These are phyloP conservation scores for Valencia hispanica DNA, from an alignment of 2,797 vertebrate species.

Conservation along the genomic window DNA sequence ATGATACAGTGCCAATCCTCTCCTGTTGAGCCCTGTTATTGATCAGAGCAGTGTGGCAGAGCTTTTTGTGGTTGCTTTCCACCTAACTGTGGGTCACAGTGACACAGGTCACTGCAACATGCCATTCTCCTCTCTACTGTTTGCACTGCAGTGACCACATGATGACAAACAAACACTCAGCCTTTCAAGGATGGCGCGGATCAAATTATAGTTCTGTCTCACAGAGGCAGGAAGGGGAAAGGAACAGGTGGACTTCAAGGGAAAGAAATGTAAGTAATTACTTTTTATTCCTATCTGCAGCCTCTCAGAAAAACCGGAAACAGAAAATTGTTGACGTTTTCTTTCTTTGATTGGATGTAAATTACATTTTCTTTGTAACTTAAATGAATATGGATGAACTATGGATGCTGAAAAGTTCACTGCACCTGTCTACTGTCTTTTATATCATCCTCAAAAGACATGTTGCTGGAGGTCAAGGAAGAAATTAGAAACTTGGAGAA, in stretches of 20 bases:
- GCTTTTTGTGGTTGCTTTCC: background rate
- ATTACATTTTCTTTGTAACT: slow-evolving; percentile 41
- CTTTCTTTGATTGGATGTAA: slow-evolving; percentile 42
- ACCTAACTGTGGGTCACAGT: slow-evolving; percentile 37
- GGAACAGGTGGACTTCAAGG: slow-evolving; percentile 23
- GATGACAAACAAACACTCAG: slow-evolving; percentile 42
- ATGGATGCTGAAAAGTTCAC: background rate
- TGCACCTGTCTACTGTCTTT: background rate
- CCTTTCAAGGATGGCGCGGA: background rate
- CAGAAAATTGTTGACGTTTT: slow-evolving; percentile 36
- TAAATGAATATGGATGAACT: background rate
- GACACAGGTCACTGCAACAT: slow-evolving; percentile 67
- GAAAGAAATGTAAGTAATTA: slow-evolving; percentile 70
- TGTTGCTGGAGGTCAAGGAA: background rate
- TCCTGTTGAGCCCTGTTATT: slow-evolving; percentile 2
- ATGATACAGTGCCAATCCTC: background rate
- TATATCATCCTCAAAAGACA: background rate
- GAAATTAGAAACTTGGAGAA: background rate
- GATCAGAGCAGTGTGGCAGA: slow-evolving; percentile 41
- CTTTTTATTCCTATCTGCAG: slow-evolving; percentile 21
- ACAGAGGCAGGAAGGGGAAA: slow-evolving; percentile 25
- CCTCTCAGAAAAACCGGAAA: slow-evolving; percentile 41
- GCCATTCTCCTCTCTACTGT: slow-evolving; percentile 48
- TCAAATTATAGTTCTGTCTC: slow-evolving; percentile 17
- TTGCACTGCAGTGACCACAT: slow-evolving; percentile 33